These are phyloP conservation scores for Nansenia antarctica DNA, from an alignment of 2,113 vertebrate species.

Conservation along the genomic window DNA sequence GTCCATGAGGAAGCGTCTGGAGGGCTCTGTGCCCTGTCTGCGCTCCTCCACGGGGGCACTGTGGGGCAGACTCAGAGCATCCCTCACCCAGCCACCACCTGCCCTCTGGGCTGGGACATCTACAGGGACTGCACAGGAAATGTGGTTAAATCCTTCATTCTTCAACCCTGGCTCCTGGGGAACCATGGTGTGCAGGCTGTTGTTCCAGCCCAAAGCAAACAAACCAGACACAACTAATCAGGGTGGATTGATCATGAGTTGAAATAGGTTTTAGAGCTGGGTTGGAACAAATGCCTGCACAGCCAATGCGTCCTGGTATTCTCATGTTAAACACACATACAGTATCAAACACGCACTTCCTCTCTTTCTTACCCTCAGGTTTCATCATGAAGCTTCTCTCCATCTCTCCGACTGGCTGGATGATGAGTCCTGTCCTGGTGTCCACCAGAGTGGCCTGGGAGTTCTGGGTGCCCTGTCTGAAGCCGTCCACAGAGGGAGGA, in stretches of 20 bases:
- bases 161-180: too few species aligned
- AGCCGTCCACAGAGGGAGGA: slow-evolving; percentile 10
- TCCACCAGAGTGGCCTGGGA: slow-evolving; percentile 26
- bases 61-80: neutral
- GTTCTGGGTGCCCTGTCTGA: slow-evolving; percentile 33
- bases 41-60: slow-evolving; percentile 35
- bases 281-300: neutral
- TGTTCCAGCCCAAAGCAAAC: too few species aligned
- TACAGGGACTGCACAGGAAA: slow-evolving; percentile 40
- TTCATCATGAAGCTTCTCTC: slow-evolving; percentile 1
- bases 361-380: neutral
- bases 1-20: slow-evolving; percentile 55
- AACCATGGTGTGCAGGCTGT: too few species aligned
- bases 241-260: neutral
- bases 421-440: slow-evolving; percentile 7
- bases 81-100: slow-evolving; percentile 57
- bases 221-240: too few species aligned
- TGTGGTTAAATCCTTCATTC: too few species aligned
- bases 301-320: too few species aligned
- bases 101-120: slow-evolving; percentile 52
- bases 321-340: neutral
- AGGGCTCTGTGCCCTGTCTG: slow-evolving; percentile 64
- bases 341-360: neutral
- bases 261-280: neutral
- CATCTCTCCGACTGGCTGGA: slow-evolving; percentile 4